phyloP scores from a whole-genome alignment of 2,113 vertebrate species.

The Anguilla rostrata region DNA sequence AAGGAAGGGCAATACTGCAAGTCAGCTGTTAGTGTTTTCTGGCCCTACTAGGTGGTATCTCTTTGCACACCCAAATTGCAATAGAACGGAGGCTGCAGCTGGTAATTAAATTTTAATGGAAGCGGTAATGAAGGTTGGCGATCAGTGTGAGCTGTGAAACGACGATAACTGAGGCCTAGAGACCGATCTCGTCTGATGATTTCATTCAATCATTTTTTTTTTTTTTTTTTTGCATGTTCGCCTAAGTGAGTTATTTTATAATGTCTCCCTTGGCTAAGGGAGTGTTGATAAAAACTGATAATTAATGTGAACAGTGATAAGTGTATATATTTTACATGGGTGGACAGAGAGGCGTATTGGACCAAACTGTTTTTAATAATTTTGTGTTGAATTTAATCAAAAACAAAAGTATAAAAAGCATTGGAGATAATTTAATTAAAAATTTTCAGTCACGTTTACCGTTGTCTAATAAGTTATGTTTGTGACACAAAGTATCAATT shows the following conservation, averaged over 20 bases:
- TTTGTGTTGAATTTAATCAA: no score
- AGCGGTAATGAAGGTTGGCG: neutral
- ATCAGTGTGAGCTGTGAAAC: slow-evolving; percentile 5
- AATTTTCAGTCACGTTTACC: no score
- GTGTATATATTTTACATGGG: neutral
- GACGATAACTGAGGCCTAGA: slow-evolving; percentile 7
- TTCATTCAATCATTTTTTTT: slow-evolving; percentile 4
- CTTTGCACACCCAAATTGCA: neutral
- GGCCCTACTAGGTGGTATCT: neutral
- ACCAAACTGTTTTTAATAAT: neutral
- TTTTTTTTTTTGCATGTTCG: neutral
- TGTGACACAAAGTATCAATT: no score
- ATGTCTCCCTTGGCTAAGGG: neutral
- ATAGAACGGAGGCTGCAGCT: neutral
- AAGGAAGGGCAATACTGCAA: neutral
- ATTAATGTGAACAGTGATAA: slow-evolving; percentile 17
- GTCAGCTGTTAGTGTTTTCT: neutral
- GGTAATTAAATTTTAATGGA: slow-evolving; percentile 20
- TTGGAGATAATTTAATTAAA: no score
- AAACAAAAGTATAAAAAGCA: neutral
- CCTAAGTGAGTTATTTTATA: neutral
- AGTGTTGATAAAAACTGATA: slow-evolving; percentile 20
- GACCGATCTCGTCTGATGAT: slow-evolving; percentile 20
- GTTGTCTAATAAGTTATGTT: no score
- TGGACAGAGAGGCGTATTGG: neutral